These are phyloP conservation scores for Nycticebus coucang DNA, from an alignment of 2,113 vertebrate genomes.

Conservation along the genomic window DNA sequence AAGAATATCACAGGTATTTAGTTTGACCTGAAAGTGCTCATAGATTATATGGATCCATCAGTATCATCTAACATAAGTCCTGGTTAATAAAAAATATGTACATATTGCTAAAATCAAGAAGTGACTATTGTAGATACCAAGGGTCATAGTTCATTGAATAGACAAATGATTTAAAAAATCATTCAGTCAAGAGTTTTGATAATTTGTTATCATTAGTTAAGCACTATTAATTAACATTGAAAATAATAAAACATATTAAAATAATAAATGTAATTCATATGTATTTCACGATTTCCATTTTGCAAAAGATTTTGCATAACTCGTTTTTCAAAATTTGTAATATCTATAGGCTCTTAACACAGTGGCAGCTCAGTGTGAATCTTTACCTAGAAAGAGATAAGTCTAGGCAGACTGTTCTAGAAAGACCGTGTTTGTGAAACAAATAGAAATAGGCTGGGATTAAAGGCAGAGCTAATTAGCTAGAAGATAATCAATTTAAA, in stretches of 20 bases:
- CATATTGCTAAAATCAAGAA: not conserved
- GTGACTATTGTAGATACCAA: not conserved
- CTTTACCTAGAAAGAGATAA: too few relatives aligned
- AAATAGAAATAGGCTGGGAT: not conserved
- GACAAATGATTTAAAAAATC: not conserved
- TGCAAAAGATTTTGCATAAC: not conserved
- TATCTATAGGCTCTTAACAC: rapidly evolving
- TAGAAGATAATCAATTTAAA: not conserved
- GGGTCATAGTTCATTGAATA: not conserved
- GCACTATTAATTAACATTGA: not conserved
- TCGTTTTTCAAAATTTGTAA: not conserved
- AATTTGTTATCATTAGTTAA: not conserved
- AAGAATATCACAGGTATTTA: not conserved
- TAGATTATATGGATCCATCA: not conserved
- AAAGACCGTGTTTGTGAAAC: not conserved
- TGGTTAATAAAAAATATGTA: not conserved
- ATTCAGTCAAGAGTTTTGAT: not conserved
- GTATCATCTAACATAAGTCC: not conserved
- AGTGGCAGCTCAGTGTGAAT: not conserved
- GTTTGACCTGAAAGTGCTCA: not conserved
- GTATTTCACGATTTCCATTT: not conserved
- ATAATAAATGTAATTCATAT: not conserved
- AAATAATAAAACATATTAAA: not conserved
- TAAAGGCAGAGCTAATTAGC: not conserved
- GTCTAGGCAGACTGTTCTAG: too few relatives aligned